Evolutionary conservation across 30 jellyfish, hydroid and myxozoan species (phyloP).

Genomic region (Calvadosia cruxmelitensis): DNA sequence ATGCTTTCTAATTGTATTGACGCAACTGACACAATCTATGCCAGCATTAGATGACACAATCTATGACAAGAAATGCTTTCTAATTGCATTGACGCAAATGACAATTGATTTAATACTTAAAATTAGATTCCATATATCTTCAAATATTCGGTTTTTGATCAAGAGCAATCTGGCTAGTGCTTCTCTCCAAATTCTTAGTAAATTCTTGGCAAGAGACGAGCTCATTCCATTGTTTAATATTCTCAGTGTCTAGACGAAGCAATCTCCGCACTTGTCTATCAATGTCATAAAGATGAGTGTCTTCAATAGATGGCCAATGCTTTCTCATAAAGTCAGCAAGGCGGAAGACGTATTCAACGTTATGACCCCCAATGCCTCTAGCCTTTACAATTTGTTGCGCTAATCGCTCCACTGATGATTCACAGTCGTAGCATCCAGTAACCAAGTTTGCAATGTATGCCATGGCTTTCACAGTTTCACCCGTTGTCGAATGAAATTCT

Average conservation of each 20-base stretch:
- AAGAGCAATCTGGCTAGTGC: too few relatives aligned
- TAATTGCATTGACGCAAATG: too few relatives aligned
- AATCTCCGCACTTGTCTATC: slow-evolving; percentile 45
- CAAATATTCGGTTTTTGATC: too few relatives aligned
- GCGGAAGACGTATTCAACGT: slow-evolving; percentile 67
- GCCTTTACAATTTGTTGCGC: slow-evolving; percentile 42
- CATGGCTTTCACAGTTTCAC: slow-evolving; percentile 13
- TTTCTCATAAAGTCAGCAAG: slow-evolving; percentile 73
- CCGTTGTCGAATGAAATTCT: slow-evolving; percentile 15
- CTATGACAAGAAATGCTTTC: too few relatives aligned
- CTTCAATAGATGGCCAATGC: slow-evolving; percentile 26
- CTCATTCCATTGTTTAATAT: slow-evolving; percentile 48
- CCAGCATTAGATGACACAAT: too few relatives aligned
- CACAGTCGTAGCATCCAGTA: slow-evolving; percentile 40
- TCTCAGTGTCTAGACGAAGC: slow-evolving; percentile 39
- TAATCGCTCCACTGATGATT: slow-evolving; percentile 20
- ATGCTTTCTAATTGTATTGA: too few relatives aligned
- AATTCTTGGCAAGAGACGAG: slow-evolving; percentile 14
- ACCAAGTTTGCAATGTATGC: slow-evolving; percentile 63
- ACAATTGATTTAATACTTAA: too few relatives aligned
- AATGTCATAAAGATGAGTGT: slow-evolving; percentile 46
- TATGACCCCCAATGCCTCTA: slow-evolving; percentile 58
- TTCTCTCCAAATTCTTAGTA: too few relatives aligned
- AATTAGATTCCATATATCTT: too few relatives aligned
- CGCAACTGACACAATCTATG: too few relatives aligned